Base-by-base conservation (phyloP, 2,113 vertebrate genomes). In the Malaclemys terrapin region DNA sequence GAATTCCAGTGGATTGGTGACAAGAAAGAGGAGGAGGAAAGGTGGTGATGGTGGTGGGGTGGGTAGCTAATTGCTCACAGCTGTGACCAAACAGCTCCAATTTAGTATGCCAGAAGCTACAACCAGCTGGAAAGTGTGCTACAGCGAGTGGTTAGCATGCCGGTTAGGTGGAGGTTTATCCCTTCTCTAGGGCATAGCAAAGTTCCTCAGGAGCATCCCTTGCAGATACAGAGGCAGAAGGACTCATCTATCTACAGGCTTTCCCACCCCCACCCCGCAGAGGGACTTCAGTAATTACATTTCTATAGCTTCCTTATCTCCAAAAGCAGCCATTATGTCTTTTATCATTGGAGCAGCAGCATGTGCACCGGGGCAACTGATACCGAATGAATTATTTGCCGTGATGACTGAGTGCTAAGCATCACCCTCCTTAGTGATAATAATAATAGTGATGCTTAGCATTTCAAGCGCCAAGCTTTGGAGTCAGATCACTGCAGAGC, bases 11-110 rank as follows among this genome's bases (percentile, higher is more conserved):
- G 53, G 82, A 80, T 90, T 72, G 72, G 52, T 83, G 96, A 95
- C 87, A 95, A 94, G 91, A 24, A 93, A 83, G 35, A 87, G 52
- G 47, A 95, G 65, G 56, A 95, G 80, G 80, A 89, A 91, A 91
- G 53, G 90, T 94, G 87, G 87, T 42, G 35, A 13, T 50, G 50
- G 54, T 29, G 49, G n/a, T 62, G 42, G 50, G 82, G 52, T 9
- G 42, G 4, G 31, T 87, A 88, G 56, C 69, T 96, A 97, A 97
- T 96, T 95, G 90, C 87, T 97, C 91, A 19, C 96, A 98, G 96
- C 96, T 97, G 97, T 75, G 85, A 92, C 93, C 89, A 14, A 96
- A 88, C 87, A 93, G 89, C 92, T 91, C 85, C 95, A 91, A 83
- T 79, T 90, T 80, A 57, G 3, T 75, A 95, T 97, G 96, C 96